Base-by-base conservation (phyloP, 2,888 invertebrate genomes). In the Herminia tarsipennalis region DNA sequence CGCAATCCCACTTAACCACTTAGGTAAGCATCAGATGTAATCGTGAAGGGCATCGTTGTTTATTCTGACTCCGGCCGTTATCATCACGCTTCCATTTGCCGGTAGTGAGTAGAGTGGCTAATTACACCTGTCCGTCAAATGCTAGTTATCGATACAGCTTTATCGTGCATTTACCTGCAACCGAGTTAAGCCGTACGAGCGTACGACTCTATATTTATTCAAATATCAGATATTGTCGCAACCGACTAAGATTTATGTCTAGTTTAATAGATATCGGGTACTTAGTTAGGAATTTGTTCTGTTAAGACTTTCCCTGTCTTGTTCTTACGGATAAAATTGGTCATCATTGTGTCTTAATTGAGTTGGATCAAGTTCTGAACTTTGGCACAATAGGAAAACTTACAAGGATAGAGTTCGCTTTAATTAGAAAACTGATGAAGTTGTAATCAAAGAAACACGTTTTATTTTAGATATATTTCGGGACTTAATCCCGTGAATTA, bases 91-190 rank as follows among this genome's bases (percentile, higher is more conserved):
- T 76, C 77, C 81, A 80, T 83, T 83, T 78, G 66, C 79, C 73
- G 69, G 81, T 71, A 78, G 79, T 61, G 50, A 56, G 56, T 67
- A 63, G 70, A 73, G 66, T 66, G 71, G 78, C 82, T 90, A 89
- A 88, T 87, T 88, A 86, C 83, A 85, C 78, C 83, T 87, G 88
- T 82, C 88, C 70, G 76, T 89, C 88, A 88, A 81, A 78, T 55
- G 59, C 63, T 48, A 67, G 70, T 46, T 83, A 85, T 85, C 85
- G 77, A 44, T 44, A 58, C 59, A 65, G 71, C 73, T 81, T 80
- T 85, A 85, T 85, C 86, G 80, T 76, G 33, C 80, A 73, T 78
- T 81, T 76, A 76, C 82, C 76, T 56, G 60, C 38, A 39, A 41
- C 57, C 38, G 48, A 54, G 59, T 71, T 73, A 70, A 61, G 55